Evolutionary conservation across 1,140 invertebrate species (phyloP).

Genomic region (Drosophila lini): DNA sequence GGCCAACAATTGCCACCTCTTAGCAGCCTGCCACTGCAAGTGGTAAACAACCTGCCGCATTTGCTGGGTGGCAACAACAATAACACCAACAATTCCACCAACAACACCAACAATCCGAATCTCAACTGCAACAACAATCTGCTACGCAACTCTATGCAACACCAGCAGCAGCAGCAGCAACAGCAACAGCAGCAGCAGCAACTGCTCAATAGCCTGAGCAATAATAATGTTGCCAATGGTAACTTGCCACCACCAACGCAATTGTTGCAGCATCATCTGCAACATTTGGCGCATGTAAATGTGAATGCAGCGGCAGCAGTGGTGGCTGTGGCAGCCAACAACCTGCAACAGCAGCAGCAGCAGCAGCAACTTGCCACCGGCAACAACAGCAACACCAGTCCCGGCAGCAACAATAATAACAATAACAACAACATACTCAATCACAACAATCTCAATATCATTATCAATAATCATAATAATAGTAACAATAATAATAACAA

Average conservation of each 20-base stretch:
- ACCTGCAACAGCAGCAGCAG: conserved; percentile 70
- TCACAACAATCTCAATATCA: conserved; percentile 75
- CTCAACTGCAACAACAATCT: conserved; percentile 65
- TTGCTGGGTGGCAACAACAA: conserved; percentile 57
- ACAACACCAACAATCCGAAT: conserved; percentile 53
- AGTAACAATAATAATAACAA: conserved; percentile 69
- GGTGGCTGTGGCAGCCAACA: conserved; percentile 72
- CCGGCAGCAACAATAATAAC: conserved; percentile 32
- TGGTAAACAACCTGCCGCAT: conserved; percentile 82
- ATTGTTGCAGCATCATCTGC: conserved; percentile 82
- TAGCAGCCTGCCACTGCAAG: conserved; percentile 78
- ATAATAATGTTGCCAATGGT: conserved; percentile 62
- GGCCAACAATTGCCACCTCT: conserved; percentile 80
- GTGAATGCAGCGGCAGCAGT: conserved; percentile 75
- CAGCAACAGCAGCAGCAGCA: conserved; percentile 44
- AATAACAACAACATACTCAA: conserved; percentile 69
- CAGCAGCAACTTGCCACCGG: conserved; percentile 47
- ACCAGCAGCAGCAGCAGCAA: conserved; percentile 61
- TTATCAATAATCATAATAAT: conserved; percentile 69
- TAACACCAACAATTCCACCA: conserved; percentile 42
- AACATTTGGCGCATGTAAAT: conserved; percentile 83
- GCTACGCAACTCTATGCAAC: conserved; percentile 45
- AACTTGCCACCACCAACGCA: conserved; percentile 75
- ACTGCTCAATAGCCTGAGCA: conserved; percentile 52
- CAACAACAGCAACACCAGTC: conserved; percentile 55